Evolutionary conservation across 2,113 vertebrate species (phyloP), one percentile per base, ranked within the genome.

Genomic region (Trogon surrucura): DNA sequence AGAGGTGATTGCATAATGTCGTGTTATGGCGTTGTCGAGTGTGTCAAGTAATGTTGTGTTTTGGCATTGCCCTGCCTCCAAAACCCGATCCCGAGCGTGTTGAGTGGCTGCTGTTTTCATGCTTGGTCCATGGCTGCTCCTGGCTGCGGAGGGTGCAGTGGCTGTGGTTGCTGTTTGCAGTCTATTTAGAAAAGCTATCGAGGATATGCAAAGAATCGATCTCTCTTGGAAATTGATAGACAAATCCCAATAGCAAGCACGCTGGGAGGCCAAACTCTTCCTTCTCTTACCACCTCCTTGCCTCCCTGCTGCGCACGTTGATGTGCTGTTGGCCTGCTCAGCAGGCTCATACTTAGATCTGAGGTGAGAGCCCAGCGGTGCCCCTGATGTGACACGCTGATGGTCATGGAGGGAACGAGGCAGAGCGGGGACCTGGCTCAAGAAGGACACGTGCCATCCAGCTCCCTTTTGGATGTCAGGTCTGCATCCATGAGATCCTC

Each of bases 401-500:
- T 26, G 53, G 22, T 58, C 41, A 32, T 57, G 70, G 62, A 71
- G 36, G 16, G 65, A 26, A 26, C 1, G 2, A 51, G n/a, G 56
- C 67, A 64, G 36, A 72, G 58, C 62, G 60, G 95, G 18, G 22
- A 9, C 51, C 17, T 34, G 62, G 23, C 61, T 34, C 23, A 14
- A 34, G 79, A 34, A 17, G 65, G 61, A 3, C 12, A 10, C 2
- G 4, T 19, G 47, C 45, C 12, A 5, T 30, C 36, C 64, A 7
- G 20, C 36, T 86, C 7, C 48, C 23, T 72, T 29, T n/a, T 65
- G 57, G 29, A 14, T 0, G 1, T 38, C 5, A 14, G 58, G 19
- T 12, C 6, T 41, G 47, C 4, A 0, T 50, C 48, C 15, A 3
- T 1, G 1, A 14, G 4, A n/a, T 47, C 58, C 30, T 58, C 27